phyloP scores from a whole-genome alignment of 2,113 vertebrate species.

The Notechis scutatus region DNA sequence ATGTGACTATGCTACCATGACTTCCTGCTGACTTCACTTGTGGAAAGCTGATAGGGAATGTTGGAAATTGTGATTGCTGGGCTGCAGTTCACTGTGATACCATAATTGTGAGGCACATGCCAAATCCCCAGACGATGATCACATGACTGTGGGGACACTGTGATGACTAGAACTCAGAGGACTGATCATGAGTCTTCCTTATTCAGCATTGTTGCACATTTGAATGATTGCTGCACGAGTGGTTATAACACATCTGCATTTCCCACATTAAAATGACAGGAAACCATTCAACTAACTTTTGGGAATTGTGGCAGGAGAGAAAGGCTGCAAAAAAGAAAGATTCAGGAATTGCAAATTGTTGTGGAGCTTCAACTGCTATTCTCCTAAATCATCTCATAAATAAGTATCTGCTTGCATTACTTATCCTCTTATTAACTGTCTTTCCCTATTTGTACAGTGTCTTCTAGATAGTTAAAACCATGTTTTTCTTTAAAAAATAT shows the following conservation, averaged over 20 bases:
- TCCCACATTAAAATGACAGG: background rate
- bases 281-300: background rate
- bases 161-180: background rate
- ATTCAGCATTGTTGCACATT: background rate
- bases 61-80: background rate
- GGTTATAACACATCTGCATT: background rate
- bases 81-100: background rate
- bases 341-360: background rate
- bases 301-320: background rate
- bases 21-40: background rate
- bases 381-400: background rate
- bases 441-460: background rate
- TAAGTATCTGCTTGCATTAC: background rate
- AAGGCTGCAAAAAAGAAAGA: background rate
- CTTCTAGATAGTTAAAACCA: background rate
- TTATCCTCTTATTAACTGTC: background rate
- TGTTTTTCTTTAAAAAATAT: background rate
- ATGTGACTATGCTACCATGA: background rate
- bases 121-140: background rate
- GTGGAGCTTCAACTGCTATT: background rate
- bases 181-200: background rate
- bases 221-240: background rate
- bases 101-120: background rate
- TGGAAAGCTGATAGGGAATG: background rate
- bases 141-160: background rate